Evolutionary conservation across 2,888 invertebrate genomes (phyloP).

Genomic region (Microdon myrmicae): DNA sequence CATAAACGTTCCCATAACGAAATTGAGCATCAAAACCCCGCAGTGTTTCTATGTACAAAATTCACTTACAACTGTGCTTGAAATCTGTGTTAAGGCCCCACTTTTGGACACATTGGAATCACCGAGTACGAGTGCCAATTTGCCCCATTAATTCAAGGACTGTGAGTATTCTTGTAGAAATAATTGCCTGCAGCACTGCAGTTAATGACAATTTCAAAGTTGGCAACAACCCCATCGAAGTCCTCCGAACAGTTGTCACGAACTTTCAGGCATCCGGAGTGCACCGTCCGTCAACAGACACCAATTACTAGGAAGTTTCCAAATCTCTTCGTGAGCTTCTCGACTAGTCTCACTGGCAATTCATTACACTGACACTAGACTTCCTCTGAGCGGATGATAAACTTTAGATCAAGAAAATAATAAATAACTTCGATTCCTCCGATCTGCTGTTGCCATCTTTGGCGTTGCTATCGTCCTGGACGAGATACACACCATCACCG

Average conservation of each 20-base stretch:
- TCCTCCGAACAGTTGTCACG: conserved; percentile 21
- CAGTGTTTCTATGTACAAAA: too few relatives aligned
- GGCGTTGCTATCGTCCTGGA: conserved; percentile 3
- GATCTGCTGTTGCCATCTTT: conserved; percentile 17
- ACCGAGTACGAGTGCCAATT: too few relatives aligned
- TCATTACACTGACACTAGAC: not conserved
- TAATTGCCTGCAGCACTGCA: conserved; percentile 27
- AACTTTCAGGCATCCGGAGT: conserved; percentile 8
- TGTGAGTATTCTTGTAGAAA: too few relatives aligned
- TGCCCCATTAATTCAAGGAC: too few relatives aligned
- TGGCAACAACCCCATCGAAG: conserved; percentile 25
- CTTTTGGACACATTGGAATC: not conserved
- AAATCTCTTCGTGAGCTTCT: conserved; percentile 13
- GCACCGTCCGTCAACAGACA: conserved; percentile 19
- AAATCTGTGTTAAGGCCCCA: not conserved
- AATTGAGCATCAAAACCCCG: too few relatives aligned
- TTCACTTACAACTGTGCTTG: too few relatives aligned
- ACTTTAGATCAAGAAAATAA: conserved; percentile 38
- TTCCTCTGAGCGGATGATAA: not conserved
- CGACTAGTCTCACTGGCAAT: conserved; percentile 2
- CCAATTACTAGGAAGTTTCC: conserved; percentile 30
- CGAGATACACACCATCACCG: conserved; percentile 6
- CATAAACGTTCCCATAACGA: too few relatives aligned
- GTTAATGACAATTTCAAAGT: conserved; percentile 12
- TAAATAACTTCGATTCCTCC: conserved; percentile 35